Evolutionary conservation across 2,797 vertebrate species (phyloP).

Genomic region (Holocentrus rufus): DNA sequence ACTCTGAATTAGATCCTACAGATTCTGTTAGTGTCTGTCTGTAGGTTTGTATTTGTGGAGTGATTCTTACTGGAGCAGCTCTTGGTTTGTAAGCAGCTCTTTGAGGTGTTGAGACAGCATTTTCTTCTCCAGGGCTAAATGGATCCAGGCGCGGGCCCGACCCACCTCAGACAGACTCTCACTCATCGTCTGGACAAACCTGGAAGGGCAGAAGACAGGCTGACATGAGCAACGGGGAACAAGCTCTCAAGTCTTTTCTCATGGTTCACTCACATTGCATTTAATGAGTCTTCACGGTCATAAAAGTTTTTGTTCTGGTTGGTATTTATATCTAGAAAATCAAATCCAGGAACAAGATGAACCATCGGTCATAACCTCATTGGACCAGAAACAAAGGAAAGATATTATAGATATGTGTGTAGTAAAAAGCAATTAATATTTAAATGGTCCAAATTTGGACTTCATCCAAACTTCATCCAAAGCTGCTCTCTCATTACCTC

Average conservation of each 20-base stretch:
- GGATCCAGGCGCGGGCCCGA: slow-evolving; percentile 94
- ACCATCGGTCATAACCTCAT: background rate
- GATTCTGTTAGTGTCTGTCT: background rate
- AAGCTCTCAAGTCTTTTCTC: slow-evolving; percentile 6
- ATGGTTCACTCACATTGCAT: background rate
- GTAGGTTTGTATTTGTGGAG: background rate
- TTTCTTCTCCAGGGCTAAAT: slow-evolving; percentile 96
- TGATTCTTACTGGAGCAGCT: slow-evolving; percentile 87
- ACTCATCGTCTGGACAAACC: slow-evolving; percentile 94
- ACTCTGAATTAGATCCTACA: background rate
- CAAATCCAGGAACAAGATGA: background rate
- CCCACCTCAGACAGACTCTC: slow-evolving; percentile 96
- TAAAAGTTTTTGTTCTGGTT: background rate
- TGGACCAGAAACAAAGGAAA: too few species aligned
- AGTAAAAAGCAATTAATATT: background rate
- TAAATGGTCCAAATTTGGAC: background rate
- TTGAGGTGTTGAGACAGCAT: slow-evolving; percentile 95
- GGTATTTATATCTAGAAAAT: background rate
- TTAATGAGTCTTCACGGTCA: background rate
- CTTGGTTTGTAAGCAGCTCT: slow-evolving; percentile 91
- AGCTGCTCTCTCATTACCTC: slow-evolving; percentile 84
- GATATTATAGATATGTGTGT: background rate
- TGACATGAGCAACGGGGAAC: background rate
- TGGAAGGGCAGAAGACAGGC: slow-evolving; percentile 54
- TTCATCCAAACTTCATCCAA: too few species aligned